These are phyloP conservation scores for Delichon dasypus DNA, from an alignment of 2,797 vertebrate genomes.

Conservation along the genomic window DNA sequence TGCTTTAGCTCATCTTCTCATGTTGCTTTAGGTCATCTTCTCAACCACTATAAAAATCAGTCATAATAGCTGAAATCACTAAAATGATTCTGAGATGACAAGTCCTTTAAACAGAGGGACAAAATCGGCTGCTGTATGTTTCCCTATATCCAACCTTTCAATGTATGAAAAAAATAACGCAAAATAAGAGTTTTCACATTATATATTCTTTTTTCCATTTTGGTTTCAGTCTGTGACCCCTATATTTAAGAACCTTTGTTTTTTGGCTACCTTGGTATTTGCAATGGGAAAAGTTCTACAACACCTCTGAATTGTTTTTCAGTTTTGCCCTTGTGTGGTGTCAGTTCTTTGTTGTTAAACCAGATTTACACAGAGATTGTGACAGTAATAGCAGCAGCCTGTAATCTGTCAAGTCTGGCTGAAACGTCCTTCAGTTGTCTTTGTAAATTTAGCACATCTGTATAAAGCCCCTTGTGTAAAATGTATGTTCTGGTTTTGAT, in stretches of 20 bases:
- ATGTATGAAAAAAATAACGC: neutral
- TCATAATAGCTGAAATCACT: slow-evolving; percentile 10
- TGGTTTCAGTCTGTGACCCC: neutral
- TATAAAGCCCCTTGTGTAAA: slow-evolving; percentile 38
- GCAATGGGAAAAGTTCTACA: neutral
- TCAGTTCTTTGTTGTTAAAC: slow-evolving; percentile 47
- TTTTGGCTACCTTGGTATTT: neutral
- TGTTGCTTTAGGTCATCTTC: slow-evolving; percentile 6
- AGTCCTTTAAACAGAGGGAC: neutral
- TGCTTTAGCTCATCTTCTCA: neutral
- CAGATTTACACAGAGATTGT: slow-evolving; percentile 45
- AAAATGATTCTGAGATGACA: neutral
- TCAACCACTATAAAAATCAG: neutral
- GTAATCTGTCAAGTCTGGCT: slow-evolving; percentile 53
- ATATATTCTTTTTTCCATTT: neutral
- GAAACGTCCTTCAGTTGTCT: slow-evolving; percentile 42
- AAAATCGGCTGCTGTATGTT: neutral
- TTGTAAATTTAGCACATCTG: slow-evolving; percentile 33
- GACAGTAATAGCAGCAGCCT: slow-evolving; percentile 46
- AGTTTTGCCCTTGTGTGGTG: slow-evolving; percentile 47
- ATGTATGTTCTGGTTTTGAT: slow-evolving; percentile 18
- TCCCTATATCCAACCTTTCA: neutral
- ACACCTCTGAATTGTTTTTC: neutral
- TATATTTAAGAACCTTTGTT: neutral
- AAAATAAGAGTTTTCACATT: neutral